These are phyloP conservation scores for Sarcophaga rosellei DNA, from an alignment of 2,888 invertebrate genomes.

Conservation along the genomic window DNA sequence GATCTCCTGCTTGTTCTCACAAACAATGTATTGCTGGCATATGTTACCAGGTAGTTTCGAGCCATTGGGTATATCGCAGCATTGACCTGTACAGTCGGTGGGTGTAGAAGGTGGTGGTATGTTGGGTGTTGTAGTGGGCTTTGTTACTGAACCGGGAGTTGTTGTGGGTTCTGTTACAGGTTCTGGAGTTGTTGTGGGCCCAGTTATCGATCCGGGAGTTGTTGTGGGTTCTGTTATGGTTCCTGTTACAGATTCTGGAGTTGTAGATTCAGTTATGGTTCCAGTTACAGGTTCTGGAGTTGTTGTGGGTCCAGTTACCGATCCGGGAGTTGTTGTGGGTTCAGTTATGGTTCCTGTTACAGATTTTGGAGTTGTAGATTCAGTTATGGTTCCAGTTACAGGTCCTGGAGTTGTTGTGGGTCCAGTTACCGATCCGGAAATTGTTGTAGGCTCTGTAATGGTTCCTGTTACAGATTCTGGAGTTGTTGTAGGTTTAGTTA, in stretches of 20 bases:
- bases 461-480: too few relatives aligned
- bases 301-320: neutral
- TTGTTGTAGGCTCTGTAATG: neutral
- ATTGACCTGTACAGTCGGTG: constrained; percentile 48
- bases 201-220: neutral
- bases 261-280: neutral
- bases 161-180: neutral
- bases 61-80: constrained; percentile 58
- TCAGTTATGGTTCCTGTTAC: too few relatives aligned
- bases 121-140: neutral
- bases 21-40: constrained; percentile 70
- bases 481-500: neutral
- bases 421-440: neutral
- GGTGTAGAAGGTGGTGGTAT: constrained; percentile 43
- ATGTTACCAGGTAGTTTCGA: constrained; percentile 41
- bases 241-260: neutral
- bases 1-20: constrained; percentile 55
- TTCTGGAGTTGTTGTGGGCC: neutral
- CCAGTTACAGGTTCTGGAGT: neutral
- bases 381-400: too few relatives aligned
- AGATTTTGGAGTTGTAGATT: constrained; percentile 50
- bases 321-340: neutral
- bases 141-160: neutral
- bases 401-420: constrained; percentile 59
- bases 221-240: neutral